Conservation (phyloP, 2,888 invertebrate species). For the Rhorus exstirpatorius region DNA sequence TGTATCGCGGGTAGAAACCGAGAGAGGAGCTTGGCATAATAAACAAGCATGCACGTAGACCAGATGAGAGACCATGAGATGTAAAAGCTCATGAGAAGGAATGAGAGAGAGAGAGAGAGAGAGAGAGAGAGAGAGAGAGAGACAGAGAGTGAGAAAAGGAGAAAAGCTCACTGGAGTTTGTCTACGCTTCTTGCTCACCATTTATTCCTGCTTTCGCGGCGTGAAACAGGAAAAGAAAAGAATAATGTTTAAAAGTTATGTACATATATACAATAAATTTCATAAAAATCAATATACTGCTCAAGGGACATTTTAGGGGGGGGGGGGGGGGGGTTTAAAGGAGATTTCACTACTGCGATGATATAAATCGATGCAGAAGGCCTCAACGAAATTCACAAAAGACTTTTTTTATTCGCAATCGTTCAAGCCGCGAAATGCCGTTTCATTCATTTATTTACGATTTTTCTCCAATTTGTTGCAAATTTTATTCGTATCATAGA, state of each 20-base stretch:
- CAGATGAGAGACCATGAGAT: slow-evolving; percentile 35
- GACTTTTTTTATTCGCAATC: no score
- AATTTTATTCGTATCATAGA: no score
- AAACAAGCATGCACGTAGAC: slow-evolving; percentile 53
- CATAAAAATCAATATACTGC: not conserved
- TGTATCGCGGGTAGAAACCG: slow-evolving; percentile 4
- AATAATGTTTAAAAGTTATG: slow-evolving; percentile 57
- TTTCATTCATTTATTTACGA: no score
- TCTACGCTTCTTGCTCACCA: slow-evolving; percentile 79
- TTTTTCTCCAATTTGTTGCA: not conserved
- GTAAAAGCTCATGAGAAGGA: slow-evolving; percentile 12
- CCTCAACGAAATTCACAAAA: no score
- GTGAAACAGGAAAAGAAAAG: slow-evolving; percentile 79
- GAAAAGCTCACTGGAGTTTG: slow-evolving; percentile 8
- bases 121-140: not conserved
- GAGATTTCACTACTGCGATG: not conserved
- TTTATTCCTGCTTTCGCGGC: slow-evolving; percentile 83
- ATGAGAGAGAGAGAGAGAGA: not conserved
- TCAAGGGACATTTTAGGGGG: no score
- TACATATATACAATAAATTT: not conserved
- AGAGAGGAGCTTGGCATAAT: slow-evolving; percentile 44
- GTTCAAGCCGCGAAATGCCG: no score
- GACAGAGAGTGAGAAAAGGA: slow-evolving; percentile 7
- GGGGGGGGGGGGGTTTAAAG: no score
- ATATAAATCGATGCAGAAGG: no score